Percentiles rank a stretch among this genome's conserved stretches.
These are phyloP conservation scores for Spodoptera exigua DNA, from an alignment of 2,888 invertebrate genomes.

Conservation along the genomic window DNA sequence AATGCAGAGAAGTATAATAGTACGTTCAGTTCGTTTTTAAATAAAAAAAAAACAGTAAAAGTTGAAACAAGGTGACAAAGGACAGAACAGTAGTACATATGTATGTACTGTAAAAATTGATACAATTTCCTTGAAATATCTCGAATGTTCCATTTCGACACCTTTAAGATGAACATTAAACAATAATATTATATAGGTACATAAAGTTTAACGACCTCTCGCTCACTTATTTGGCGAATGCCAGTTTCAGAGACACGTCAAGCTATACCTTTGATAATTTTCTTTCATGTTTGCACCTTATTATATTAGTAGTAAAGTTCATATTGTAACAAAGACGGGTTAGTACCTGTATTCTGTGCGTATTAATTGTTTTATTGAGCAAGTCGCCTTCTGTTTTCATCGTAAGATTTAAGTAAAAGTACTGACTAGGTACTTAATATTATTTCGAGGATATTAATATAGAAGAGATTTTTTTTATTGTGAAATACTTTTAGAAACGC, in stretches of 20 bases:
- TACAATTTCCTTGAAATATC: no score
- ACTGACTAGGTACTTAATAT: slow-evolving; percentile 7
- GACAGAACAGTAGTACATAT: no score
- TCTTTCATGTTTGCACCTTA: no score
- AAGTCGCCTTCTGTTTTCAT: slow-evolving; percentile 28
- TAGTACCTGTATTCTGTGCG: slow-evolving; percentile 11
- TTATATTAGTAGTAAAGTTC: no score
- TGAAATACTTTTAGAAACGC: no score
- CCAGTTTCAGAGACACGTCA: slow-evolving; percentile 7
- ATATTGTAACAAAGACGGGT: no score
- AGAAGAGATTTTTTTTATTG: background rate
- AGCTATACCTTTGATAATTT: no score
- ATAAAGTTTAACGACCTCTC: slow-evolving; percentile 18
- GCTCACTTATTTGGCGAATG: slow-evolving; percentile 21
- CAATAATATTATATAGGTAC: slow-evolving; percentile 11
- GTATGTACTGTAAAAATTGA: no score
- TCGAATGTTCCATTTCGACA: background rate
- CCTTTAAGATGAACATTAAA: slow-evolving; percentile 13
- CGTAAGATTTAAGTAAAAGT: background rate
- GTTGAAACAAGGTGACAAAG: no score
- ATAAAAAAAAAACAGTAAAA: no score
- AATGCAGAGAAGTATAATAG: no score
- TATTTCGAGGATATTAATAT: slow-evolving; percentile 16
- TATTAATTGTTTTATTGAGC: slow-evolving; percentile 38
- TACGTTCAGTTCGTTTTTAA: no score